A percentile compares a stretch with the other conserved stretches of the same genome.
Evolutionary conservation across 35 echinoderm and acorn worm species (phyloP).

Genomic region (Nesometra sesokonis): DNA sequence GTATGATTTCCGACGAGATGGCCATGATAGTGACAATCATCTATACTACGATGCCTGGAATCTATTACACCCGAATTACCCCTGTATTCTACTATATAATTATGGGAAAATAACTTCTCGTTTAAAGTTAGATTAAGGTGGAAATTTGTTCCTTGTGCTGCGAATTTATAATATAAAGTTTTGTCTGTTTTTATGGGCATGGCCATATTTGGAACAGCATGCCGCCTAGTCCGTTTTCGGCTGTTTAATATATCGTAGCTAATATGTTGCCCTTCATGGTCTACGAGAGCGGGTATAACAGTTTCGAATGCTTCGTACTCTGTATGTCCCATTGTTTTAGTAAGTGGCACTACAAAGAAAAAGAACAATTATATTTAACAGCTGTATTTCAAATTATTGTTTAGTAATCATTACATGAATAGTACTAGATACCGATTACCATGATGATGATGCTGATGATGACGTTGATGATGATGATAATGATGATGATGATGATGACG

Average conservation of each 20-base stretch:
- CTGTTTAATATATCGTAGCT: slow-evolving; percentile 95
- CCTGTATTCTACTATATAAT: slow-evolving; percentile 77
- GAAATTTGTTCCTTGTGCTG: slow-evolving; percentile 55
- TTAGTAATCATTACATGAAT: too few relatives aligned
- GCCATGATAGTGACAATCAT: slow-evolving; percentile 88
- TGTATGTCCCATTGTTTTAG: slow-evolving; percentile 3
- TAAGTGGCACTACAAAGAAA: slow-evolving; percentile 38
- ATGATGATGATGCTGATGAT: too few relatives aligned
- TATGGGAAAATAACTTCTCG: slow-evolving; percentile 48
- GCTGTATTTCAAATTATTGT: too few relatives aligned
- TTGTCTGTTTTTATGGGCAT: background rate
- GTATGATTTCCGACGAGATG: slow-evolving; percentile 50
- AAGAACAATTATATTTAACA: slow-evolving; percentile 22
- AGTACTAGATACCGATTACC: too few relatives aligned
- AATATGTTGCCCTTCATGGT: slow-evolving; percentile 72
- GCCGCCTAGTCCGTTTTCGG: slow-evolving; percentile 87
- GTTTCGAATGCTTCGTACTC: slow-evolving; percentile 39
- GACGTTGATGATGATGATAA: too few relatives aligned
- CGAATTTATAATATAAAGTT: slow-evolving; percentile 73
- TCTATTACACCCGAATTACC: slow-evolving; percentile 39
- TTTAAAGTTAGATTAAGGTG: slow-evolving; percentile 91
- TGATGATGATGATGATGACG: too few relatives aligned
- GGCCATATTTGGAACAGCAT: slow-evolving; percentile 9
- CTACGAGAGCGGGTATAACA: slow-evolving; percentile 56
- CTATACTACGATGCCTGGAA: slow-evolving; percentile 38